Base-by-base conservation (phyloP, 1,140 invertebrate genomes). In the Eriocheir sinensis region DNA sequence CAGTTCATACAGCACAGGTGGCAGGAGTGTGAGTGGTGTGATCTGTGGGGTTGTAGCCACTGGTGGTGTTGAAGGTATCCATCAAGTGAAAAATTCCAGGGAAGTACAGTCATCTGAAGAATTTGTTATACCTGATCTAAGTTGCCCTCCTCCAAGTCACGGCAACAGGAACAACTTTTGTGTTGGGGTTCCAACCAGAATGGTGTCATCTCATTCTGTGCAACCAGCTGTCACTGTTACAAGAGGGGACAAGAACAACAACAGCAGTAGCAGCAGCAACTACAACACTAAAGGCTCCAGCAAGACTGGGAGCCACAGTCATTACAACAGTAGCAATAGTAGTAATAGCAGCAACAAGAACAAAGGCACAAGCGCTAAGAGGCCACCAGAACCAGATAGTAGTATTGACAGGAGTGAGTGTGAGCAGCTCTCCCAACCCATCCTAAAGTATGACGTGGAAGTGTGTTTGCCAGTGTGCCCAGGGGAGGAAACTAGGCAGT, bases 191-290 rank as follows among this genome's bases (percentile, higher is more conserved):
- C 80, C 80, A n/a, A 40, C 86, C 89, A 94, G 94, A 86, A 94
- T 94, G 94, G 94, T 94, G 79, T 91, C 72, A 86, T 90, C 94
- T 94, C 44, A 48, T 81, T 36, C 53, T 85, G 80, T 80, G 36
- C 88, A 94, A 60, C n/a, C 60, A 44, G 34, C 93, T 93, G 36
- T 93, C 36, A 83, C 72, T 36, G 53, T 53, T 86, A 53, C n/a
- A 8, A 41, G 36, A 93, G 91, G 34, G 41, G 80, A 72, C 86
- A 94, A 40, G 27, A 90, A 89, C 93, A 91, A 6, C 41, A 91
- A 80, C 48, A 94, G 40, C 48, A 90, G 17, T 40, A 94, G 30
- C 36, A 93, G 44, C 38, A 86, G 32, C 38, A 90, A 40, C 2
- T 83, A 21, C 30, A 85, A 3, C 91, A 92, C 30, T 34, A 92